A percentile compares a stretch with the other conserved stretches of the same genome.
These are phyloP conservation scores for Oscheius sp. DNA, from an alignment of 2,888 invertebrate genomes.

Conservation along the genomic window DNA sequence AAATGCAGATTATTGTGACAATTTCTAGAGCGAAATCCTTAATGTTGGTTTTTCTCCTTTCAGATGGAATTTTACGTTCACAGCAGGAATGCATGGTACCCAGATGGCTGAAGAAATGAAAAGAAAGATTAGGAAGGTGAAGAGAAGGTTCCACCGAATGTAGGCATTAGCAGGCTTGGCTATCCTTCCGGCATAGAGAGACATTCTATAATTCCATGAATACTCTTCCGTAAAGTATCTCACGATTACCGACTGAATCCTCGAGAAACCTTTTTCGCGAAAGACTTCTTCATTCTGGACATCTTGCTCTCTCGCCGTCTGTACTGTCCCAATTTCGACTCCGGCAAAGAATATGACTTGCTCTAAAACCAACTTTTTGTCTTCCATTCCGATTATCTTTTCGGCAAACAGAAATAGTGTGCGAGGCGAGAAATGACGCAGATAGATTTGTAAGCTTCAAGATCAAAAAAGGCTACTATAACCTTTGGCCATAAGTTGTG, in stretches of 20 bases:
- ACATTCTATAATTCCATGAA: constrained; percentile 7
- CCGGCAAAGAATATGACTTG: constrained; percentile 32
- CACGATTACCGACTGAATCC: constrained; percentile 43
- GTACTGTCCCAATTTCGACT: constrained; percentile 2
- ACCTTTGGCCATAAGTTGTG: neutral
- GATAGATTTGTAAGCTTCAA: neutral
- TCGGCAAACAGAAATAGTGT: too few species aligned
- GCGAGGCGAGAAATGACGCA: too few species aligned
- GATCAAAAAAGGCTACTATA: neutral
- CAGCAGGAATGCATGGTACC: constrained; percentile 62
- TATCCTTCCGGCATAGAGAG: constrained; percentile 59
- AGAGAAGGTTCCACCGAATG: constrained; percentile 68
- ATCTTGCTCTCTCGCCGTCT: constrained; percentile 20
- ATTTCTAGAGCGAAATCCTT: constrained; percentile 64
- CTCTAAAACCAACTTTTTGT: constrained; percentile 10
- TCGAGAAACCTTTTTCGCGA: constrained; percentile 45
- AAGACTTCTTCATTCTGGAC: constrained; percentile 45
- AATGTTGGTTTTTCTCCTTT: constrained; percentile 2
- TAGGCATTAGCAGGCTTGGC: constrained; percentile 64
- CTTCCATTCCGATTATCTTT: too few species aligned
- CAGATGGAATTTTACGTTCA: constrained; percentile 40
- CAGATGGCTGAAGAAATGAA: constrained; percentile 65
- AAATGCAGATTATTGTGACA: constrained; percentile 59
- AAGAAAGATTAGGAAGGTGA: constrained; percentile 66
- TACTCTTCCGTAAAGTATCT: neutral